These are phyloP conservation scores for Leucoma salicis DNA, from an alignment of 2,888 invertebrate genomes.

Conservation along the genomic window DNA sequence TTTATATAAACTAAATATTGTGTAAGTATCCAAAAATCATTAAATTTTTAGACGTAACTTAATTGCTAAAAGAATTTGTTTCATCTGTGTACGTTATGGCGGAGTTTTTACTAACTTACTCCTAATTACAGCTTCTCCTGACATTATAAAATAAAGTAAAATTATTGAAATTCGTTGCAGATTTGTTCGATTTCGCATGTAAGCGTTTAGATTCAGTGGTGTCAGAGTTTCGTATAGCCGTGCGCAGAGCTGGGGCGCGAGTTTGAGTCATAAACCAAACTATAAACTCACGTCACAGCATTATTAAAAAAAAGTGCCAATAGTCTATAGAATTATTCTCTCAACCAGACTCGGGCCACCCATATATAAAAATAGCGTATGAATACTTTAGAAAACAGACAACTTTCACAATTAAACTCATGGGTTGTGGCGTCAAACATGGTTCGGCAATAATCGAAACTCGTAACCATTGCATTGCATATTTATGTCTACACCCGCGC, in stretches of 20 bases:
- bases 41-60: slow-evolving; percentile 41
- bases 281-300: slow-evolving; percentile 35
- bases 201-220: slow-evolving; percentile 53
- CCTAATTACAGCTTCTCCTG: slow-evolving; percentile 50
- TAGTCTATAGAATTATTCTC: slow-evolving; percentile 50
- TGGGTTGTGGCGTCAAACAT: slow-evolving; percentile 68
- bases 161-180: slow-evolving; percentile 64
- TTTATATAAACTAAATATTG: slow-evolving; percentile 35
- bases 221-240: slow-evolving; percentile 79
- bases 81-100: slow-evolving; percentile 72
- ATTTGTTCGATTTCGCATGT: slow-evolving; percentile 56
- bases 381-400: slow-evolving; percentile 37
- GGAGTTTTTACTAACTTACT: slow-evolving; percentile 66
- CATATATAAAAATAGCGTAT: slow-evolving; percentile 61
- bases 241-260: slow-evolving; percentile 53
- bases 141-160: slow-evolving; percentile 48
- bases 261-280: slow-evolving; percentile 26
- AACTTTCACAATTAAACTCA: slow-evolving; percentile 37
- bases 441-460: slow-evolving; percentile 77
- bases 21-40: slow-evolving; percentile 29
- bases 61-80: slow-evolving; percentile 49
- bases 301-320: slow-evolving; percentile 69
- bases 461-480: slow-evolving; percentile 61
- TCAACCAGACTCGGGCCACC: slow-evolving; percentile 81
- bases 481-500: slow-evolving; percentile 54